Evolutionary conservation across 2,888 invertebrate genomes (phyloP), one percentile per base, ranked within the genome.

Genomic region (Brachypterus glaber): DNA sequence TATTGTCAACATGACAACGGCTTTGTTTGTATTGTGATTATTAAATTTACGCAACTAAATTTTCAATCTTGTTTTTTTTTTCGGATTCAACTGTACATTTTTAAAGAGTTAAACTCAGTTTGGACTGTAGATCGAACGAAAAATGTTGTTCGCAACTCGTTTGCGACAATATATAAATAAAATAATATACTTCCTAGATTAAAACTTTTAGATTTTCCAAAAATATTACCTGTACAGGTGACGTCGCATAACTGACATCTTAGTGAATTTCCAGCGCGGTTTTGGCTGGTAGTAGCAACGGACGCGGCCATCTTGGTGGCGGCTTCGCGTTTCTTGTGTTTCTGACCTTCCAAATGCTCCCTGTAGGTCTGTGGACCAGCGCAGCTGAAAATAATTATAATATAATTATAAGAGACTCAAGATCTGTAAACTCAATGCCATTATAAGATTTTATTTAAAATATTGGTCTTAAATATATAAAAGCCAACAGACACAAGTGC

Each of bases 161-260:
- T 17, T 34, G 9, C 12, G 9, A 30, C 25, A n/a, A n/a, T n/a
- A n/a, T n/a, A n/a, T n/a, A 35, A 35, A 34, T 17, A 27, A 30
- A 25, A 29, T 18, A 18, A 35, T 42, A 29, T 39, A 25, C 3
- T 3, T 9, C 3, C n/a, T 24, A 2, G 18, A 11, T 15, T 29
- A 34, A 25, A 3, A 4, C 25, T 17, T 16, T 31, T 30, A 21
- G 24, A 25, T 21, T 17, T 15, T 1, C n/a, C n/a, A n/a, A n/a
- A n/a, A 33, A 37, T 31, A 35, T 45, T 43, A 60, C 96, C 97
- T 8, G 97, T 97, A 68, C 97, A 98, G 8, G 95, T 92, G 7
- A 98, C 95, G 71, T 96, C 93, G 58, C 98, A 98, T 43, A 98
- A 76, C 66, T 97, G 96, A 69, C 98, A 98, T 49, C 93, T 81